Conservation (phyloP, 2,888 invertebrate species). For the Hetaerina titia region DNA sequence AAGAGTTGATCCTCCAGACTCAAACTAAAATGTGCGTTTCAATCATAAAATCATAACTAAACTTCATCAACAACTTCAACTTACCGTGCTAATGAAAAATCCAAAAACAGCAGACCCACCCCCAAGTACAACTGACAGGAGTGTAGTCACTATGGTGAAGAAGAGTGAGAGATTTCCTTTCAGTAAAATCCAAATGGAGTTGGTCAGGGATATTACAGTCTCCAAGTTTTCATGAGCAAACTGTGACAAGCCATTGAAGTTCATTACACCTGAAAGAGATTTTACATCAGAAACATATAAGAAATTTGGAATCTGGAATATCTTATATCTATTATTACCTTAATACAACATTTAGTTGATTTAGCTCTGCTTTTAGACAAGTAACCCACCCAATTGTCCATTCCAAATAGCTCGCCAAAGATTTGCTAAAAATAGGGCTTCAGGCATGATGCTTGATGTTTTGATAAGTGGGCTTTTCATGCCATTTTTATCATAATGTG, state of each 20-base stretch:
- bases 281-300: neutral
- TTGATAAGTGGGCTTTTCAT: too few species aligned
- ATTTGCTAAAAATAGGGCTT: too few species aligned
- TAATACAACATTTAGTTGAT: too few species aligned
- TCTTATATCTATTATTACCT: too few species aligned
- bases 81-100: conserved; percentile 90
- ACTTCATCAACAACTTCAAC: conserved; percentile 71
- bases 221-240: conserved; percentile 95
- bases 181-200: conserved; percentile 93
- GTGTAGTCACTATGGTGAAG: conserved; percentile 90
- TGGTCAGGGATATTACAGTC: conserved; percentile 90
- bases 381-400: too few species aligned
- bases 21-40: neutral
- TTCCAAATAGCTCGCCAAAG: too few species aligned
- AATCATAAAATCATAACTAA: neutral
- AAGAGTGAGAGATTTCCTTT: conserved; percentile 94
- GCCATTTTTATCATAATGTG: too few species aligned
- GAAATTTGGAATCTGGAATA: neutral
- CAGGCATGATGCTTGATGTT: too few species aligned
- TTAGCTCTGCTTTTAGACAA: too few species aligned
- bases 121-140: conserved; percentile 91
- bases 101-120: conserved; percentile 94
- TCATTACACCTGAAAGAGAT: conserved; percentile 82
- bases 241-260: conserved; percentile 85
- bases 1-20: too few species aligned